Evolutionary conservation across 2,113 vertebrate species (phyloP), one percentile per base, ranked within the genome.

Genomic region (Oceanites oceanicus): DNA sequence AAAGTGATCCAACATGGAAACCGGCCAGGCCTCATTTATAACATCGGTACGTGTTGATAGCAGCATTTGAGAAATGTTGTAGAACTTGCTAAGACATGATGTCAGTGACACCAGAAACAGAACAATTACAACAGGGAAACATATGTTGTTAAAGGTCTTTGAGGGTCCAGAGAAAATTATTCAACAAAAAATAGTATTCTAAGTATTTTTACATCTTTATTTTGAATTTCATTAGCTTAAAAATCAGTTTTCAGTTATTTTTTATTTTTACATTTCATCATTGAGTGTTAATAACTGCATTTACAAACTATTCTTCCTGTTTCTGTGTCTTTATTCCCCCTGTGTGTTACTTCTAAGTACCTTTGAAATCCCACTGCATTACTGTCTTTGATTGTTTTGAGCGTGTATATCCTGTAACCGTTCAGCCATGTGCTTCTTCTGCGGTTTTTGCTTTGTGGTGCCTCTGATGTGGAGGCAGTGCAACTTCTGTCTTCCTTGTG

Each of bases 1-100:
- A 99, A 99, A 96, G 99, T 99, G 56, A 99, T 99, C 96, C 99
- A 99, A 71, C 99, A 98, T 13, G 99, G 99, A 45, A 99, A 99
- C 97, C 95, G 99, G 49, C 99, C 99, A 0, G 99, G 99, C 38
- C 99, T 99, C 77, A 99, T 99, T 97, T 99, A 99, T 93, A 99
- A 99, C 96, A 99, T 99, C 13, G 99, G 99, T 98, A 97, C 85
- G 98, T 98, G 38, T 22, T 34, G 4, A 15, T 27, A 50, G 80
- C 75, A 49, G 2, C 15, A 0, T 2, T 38, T 18, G 53, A 29
- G 62, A 49, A 25, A 49, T 29, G 5, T 22, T 47, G 22, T 25
- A 11, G 32, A 30, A 5, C 36, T 26, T 67, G 5, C 8, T n/a
- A 38, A 76, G 18, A 8, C 10, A 1, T 4, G 32, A 1, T 62